Base-by-base conservation (phyloP, 2,113 vertebrate species). In the Thymallus thymallus region DNA sequence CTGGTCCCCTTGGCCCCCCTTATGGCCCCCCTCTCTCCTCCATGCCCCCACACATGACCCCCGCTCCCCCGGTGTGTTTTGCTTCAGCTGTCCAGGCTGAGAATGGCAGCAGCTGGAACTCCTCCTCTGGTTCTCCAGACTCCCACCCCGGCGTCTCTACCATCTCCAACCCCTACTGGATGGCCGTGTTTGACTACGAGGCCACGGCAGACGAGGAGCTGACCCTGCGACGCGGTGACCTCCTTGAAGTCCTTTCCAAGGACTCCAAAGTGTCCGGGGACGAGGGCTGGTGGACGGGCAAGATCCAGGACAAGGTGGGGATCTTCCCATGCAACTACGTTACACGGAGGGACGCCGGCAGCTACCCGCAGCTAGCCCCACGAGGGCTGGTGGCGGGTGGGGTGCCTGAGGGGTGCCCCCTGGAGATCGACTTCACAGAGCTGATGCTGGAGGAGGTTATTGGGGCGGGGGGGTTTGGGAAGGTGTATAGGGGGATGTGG, bases 201-300 rank as follows among this genome's bases (percentile, higher is more conserved):
- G 95, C 95, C 16, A 93, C 93, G 1, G 94, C 93, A 0, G 95
- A 96, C 0, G 95, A 96, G 90, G 95, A 97, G 87, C 86, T 96
- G 77, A 96, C 94, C 46, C 90, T 96, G 79, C 91, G 90, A 24
- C 91, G 94, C 0, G 96, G 95, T 4, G 95, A 96, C 83, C 88
- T 94, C 29, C 92, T 96, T 22, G 94, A 95, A 91, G 94, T 96
- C 77, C 95, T 96, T 30, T 96, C 95, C 61, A 94, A 95, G 88
- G 96, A 96, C 91, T 94, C 94, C 26, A 94, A 93, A 30, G 94
- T 96, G 68, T 96, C 95, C 0, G 95, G 95, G 60, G 95, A 96
- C n/a, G 95, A 96, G 85, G 95, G 96, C 56, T 96, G 96, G 95
- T 96, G 95, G 96, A 95, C 95, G 1, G 96, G 96, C 22, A 95